Conservation (phyloP, 2,888 invertebrate genomes). For the Cistogaster globosa region DNA sequence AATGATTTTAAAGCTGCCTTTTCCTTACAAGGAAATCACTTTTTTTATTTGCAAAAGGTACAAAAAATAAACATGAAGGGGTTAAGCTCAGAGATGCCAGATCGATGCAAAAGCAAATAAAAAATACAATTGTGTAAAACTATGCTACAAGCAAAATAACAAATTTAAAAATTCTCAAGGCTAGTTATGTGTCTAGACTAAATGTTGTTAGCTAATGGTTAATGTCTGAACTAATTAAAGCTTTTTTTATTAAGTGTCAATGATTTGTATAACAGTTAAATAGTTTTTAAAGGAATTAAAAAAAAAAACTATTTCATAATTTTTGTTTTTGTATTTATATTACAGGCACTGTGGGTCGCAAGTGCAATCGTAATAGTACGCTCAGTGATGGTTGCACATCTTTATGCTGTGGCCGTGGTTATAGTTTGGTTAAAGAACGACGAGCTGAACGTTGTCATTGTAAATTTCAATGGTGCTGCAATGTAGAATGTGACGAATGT, state of each 20-base stretch:
- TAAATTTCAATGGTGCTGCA: slow-evolving; percentile 97
- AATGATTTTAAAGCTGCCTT: background rate
- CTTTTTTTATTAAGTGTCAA: background rate
- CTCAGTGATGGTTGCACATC: slow-evolving; percentile 92
- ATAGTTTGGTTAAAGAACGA: slow-evolving; percentile 90
- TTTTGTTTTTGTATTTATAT: slow-evolving; percentile 31
- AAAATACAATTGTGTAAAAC: background rate
- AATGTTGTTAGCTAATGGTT: background rate
- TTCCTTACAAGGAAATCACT: background rate
- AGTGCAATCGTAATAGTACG: slow-evolving; percentile 89
- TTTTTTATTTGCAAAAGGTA: too few relatives aligned
- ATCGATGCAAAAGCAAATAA: too few relatives aligned
- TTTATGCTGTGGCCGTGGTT: slow-evolving; percentile 95
- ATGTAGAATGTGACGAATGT: slow-evolving; percentile 94
- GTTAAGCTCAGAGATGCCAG: too few relatives aligned
- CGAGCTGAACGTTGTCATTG: slow-evolving; percentile 93
- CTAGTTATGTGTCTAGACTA: background rate
- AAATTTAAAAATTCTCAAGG: background rate
- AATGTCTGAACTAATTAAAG: background rate
- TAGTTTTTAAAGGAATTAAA: background rate
- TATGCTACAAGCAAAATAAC: background rate
- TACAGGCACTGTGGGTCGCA: slow-evolving; percentile 88
- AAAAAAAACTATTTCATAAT: background rate
- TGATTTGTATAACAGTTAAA: background rate
- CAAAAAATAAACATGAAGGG: too few relatives aligned